Conservation (phyloP, 2,888 invertebrate species). For the Ichneumon xanthorius region DNA sequence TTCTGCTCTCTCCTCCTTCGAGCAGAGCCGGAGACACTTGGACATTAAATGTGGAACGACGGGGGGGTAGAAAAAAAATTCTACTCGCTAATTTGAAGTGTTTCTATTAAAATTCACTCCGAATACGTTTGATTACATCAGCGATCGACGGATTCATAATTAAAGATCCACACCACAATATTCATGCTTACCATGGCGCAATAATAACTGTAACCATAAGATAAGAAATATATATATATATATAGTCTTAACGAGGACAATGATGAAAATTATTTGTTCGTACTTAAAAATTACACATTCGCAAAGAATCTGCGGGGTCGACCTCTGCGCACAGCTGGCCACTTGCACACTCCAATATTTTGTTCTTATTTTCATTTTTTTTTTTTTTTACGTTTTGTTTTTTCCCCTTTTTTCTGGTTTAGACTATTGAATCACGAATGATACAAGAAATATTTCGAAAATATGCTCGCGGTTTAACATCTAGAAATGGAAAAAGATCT, state of each 20-base stretch:
- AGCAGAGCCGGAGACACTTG: neutral
- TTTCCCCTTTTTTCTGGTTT: neutral
- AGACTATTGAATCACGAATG: constrained; percentile 46
- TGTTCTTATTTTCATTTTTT: constrained; percentile 16
- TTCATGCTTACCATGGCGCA: constrained; percentile 79
- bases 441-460: constrained; percentile 61
- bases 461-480: constrained; percentile 71
- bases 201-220: constrained; percentile 70
- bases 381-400: neutral
- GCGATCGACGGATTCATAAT: constrained; percentile 81
- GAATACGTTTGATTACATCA: constrained; percentile 83
- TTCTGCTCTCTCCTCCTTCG: neutral
- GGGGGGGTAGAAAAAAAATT: constrained; percentile 29
- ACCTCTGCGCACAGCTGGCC: constrained; percentile 50
- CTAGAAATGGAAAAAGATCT: constrained; percentile 77
- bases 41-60: neutral
- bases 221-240: constrained; percentile 49
- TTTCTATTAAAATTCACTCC: constrained; percentile 82
- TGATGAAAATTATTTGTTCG: constrained; percentile 68
- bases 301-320: constrained; percentile 69
- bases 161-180: constrained; percentile 80
- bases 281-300: constrained; percentile 62
- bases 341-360: constrained; percentile 37
- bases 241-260: constrained; percentile 73
- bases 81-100: constrained; percentile 76